phyloP scores from a whole-genome alignment of 2,797 vertebrate species.

The Anabacerthia variegaticeps region DNA sequence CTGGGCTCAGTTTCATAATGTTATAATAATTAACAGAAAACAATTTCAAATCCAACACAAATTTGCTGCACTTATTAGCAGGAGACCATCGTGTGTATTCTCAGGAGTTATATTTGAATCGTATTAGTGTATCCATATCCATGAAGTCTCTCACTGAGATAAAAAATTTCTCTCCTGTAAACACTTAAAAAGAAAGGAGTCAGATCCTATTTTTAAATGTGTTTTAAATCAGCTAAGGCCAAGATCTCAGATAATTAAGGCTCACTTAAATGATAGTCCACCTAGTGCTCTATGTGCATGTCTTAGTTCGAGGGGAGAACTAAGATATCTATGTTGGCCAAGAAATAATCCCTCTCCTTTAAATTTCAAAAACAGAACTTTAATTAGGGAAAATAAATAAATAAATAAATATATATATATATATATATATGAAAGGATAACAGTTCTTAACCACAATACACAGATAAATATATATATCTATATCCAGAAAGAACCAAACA shows the following conservation, averaged over 20 bases:
- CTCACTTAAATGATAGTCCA: neutral
- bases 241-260: neutral
- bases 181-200: neutral
- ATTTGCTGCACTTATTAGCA: neutral
- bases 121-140: neutral
- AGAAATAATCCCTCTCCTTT: too few relatives aligned
- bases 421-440: too few relatives aligned
- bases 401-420: too few relatives aligned
- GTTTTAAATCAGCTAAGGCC: neutral
- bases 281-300: neutral
- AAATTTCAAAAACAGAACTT: too few relatives aligned
- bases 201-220: neutral
- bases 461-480: too few relatives aligned
- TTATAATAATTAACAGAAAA: conserved; percentile 12
- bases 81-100: neutral
- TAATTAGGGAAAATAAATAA: too few relatives aligned
- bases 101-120: neutral
- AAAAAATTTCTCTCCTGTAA: neutral
- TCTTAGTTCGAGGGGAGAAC: too few relatives aligned
- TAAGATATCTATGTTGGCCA: too few relatives aligned
- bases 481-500: too few relatives aligned
- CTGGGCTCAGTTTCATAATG: neutral
- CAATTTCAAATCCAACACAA: neutral
- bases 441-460: too few relatives aligned
- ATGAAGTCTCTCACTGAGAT: neutral